These are phyloP conservation scores for Passer domesticus DNA, from an alignment of 2,113 vertebrate species.

Conservation along the genomic window DNA sequence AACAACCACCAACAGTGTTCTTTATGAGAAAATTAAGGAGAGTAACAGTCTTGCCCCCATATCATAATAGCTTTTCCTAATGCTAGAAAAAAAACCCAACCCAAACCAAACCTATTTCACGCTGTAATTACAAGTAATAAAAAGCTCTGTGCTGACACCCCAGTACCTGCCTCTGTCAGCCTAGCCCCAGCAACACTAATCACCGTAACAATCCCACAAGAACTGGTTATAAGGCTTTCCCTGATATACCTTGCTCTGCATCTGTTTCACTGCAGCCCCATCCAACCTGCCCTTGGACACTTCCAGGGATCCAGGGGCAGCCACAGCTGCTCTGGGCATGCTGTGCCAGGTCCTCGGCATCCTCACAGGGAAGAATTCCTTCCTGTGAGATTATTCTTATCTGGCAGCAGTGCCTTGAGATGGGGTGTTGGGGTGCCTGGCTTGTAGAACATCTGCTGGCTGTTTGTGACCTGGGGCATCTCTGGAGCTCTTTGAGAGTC, in stretches of 20 bases:
- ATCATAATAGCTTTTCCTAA: not conserved
- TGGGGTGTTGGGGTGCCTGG: not conserved
- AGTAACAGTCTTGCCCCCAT: not conserved
- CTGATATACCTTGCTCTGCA: not conserved
- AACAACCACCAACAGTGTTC: not conserved
- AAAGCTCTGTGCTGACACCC: not conserved
- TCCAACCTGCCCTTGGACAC: not conserved
- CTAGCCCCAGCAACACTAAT: not conserved
- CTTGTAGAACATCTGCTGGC: not conserved
- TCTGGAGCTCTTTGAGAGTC: not conserved
- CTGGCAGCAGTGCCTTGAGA: not conserved
- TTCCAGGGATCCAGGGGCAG: not conserved
- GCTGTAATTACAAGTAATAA: not conserved
- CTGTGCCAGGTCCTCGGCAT: not conserved
- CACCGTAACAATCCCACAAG: not conserved
- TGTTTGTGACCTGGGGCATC: not conserved
- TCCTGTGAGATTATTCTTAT: not conserved
- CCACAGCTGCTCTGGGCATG: not conserved
- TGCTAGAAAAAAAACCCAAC: not conserved
- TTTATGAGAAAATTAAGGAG: not conserved
- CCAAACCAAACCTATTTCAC: not conserved
- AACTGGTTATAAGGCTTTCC: not conserved
- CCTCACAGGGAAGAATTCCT: not conserved
- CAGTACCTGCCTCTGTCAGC: not conserved
- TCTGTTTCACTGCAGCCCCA: accelerated